These are phyloP conservation scores for Potamilus streckersoni DNA, from an alignment of 1,140 invertebrate genomes.

Conservation along the genomic window DNA sequence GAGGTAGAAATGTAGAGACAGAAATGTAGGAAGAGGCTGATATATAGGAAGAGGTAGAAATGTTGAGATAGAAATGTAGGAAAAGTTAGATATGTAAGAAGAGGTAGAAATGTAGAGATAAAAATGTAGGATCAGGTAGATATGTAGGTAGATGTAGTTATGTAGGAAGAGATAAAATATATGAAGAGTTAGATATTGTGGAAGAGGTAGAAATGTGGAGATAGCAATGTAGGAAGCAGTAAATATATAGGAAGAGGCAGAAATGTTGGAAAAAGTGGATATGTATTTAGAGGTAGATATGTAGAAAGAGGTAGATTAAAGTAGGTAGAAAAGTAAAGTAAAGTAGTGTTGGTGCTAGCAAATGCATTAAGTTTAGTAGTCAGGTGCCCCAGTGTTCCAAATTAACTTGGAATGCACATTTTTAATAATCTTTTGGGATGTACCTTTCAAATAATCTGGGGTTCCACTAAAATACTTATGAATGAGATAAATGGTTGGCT, in stretches of 20 bases:
- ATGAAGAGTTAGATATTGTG: neutral
- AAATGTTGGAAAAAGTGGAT: neutral
- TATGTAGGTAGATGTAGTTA: neutral
- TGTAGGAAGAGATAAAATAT: neutral
- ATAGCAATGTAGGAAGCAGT: neutral
- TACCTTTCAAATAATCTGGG: too few relatives aligned
- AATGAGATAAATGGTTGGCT: too few relatives aligned
- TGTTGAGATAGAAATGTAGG: neutral
- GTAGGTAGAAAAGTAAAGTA: neutral
- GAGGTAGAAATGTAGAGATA: neutral
- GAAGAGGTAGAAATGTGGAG: too few relatives aligned
- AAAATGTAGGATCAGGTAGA: neutral
- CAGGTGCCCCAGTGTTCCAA: too few relatives aligned
- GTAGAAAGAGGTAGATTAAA: neutral
- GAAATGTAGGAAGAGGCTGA: neutral
- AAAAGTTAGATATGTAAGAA: neutral
- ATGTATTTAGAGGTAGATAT: neutral
- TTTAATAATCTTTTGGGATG: too few relatives aligned
- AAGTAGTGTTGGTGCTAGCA: too few relatives aligned
- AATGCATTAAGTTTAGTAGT: too few relatives aligned
- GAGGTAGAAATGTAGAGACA: neutral
- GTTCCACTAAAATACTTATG: too few relatives aligned
- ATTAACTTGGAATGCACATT: too few relatives aligned
- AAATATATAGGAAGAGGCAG: neutral
- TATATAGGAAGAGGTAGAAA: neutral